These are phyloP conservation scores for Erythrocercus mccallii DNA, from an alignment of 2,113 vertebrate genomes.

Conservation along the genomic window DNA sequence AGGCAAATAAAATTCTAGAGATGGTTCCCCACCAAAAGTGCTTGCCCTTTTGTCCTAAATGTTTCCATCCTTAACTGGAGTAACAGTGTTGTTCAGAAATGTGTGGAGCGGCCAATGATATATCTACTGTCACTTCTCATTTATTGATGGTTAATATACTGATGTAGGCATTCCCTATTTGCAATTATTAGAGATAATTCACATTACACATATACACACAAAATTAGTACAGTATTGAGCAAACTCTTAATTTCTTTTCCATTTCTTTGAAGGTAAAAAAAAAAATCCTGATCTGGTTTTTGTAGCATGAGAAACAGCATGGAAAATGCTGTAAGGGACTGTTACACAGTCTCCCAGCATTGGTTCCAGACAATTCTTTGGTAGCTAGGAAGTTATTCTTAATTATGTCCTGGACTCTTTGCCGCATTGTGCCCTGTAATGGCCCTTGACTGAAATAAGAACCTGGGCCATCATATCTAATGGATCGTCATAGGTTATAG, in stretches of 20 bases:
- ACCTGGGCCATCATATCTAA: background rate
- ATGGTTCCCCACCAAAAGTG: background rate
- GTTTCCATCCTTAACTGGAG: background rate
- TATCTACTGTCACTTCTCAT: background rate
- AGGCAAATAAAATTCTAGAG: background rate
- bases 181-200: background rate
- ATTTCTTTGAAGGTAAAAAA: background rate
- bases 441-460: background rate
- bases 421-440: background rate
- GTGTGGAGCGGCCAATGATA: background rate
- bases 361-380: background rate
- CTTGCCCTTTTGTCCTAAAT: background rate
- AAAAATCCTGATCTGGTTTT: background rate
- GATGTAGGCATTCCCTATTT: background rate
- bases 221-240: background rate
- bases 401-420: background rate
- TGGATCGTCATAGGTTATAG: background rate
- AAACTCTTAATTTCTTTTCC: background rate
- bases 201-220: background rate
- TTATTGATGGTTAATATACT: background rate
- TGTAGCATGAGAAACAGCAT: background rate
- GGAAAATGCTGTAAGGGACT: background rate
- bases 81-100: background rate
- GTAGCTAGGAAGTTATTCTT: background rate
- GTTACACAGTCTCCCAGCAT: background rate